Conservation (phyloP, 1,140 invertebrate genomes). For the Scylla paramamosain region DNA sequence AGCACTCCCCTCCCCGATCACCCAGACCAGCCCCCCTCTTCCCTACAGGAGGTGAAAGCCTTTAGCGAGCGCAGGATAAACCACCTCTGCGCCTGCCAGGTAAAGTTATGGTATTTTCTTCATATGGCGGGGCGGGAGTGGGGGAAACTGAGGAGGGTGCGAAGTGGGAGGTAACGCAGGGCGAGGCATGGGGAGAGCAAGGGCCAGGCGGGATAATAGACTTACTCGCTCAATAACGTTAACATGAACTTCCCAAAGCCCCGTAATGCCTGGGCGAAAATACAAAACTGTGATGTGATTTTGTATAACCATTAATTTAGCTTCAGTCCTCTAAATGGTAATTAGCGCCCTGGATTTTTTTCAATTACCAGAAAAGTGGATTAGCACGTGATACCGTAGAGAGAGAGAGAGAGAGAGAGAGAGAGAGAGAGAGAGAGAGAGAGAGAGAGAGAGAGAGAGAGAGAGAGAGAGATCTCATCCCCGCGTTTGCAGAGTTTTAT, state of each 20-base stretch:
- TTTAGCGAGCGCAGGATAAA: no score
- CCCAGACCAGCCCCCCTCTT: no score
- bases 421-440: constrained; percentile 10
- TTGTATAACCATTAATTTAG: background rate
- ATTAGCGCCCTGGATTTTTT: background rate
- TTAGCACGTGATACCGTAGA: background rate
- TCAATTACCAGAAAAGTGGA: constrained; percentile 3
- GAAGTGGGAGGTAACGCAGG: background rate
- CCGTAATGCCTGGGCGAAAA: background rate
- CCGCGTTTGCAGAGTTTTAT: background rate
- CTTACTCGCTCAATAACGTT: background rate
- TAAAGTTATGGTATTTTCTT: no score
- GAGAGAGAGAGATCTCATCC: background rate
- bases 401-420: constrained; percentile 3
- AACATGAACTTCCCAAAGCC: background rate
- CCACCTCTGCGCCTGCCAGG: no score
- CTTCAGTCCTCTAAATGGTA: background rate
- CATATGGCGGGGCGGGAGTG: no score
- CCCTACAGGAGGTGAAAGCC: no score
- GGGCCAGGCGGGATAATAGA: background rate
- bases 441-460: constrained; percentile 20
- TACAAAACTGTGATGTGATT: background rate
- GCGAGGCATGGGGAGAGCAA: background rate
- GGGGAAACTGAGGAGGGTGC: no score
- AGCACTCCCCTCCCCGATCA: no score